Evolutionary conservation across 2,888 invertebrate genomes (phyloP).

Genomic region (Cheilosia vernalis): DNA sequence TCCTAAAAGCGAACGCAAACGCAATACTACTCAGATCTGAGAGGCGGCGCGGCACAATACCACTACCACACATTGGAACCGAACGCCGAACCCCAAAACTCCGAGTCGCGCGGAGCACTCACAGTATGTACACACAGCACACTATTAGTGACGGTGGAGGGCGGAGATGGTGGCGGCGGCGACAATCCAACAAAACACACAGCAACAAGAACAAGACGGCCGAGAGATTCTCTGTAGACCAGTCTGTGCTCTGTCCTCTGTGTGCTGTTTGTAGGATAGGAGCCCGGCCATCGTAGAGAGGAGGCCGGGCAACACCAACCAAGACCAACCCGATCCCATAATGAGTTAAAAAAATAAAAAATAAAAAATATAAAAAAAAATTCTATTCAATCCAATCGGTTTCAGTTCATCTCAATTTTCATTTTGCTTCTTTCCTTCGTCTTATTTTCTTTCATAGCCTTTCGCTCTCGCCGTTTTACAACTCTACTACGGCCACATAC

Average conservation of each 20-base stretch:
- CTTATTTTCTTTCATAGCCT: conserved; percentile 45
- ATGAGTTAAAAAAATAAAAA: conserved; percentile 44
- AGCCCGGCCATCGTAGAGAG: conserved; percentile 28
- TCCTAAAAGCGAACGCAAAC: conserved; percentile 73
- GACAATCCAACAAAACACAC: conserved; percentile 43
- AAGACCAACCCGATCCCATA: conserved; percentile 68
- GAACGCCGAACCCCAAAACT: conserved; percentile 66
- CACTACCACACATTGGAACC: conserved; percentile 68
- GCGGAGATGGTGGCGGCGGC: conserved; percentile 39
- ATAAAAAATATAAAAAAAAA: conserved; percentile 50
- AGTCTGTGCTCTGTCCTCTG: conserved; percentile 38
- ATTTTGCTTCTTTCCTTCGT: conserved; percentile 41
- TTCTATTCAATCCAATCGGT: conserved; percentile 73
- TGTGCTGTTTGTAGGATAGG: conserved; percentile 53
- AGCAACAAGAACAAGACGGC: conserved; percentile 61
- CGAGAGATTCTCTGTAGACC: conserved; percentile 69
- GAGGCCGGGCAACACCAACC: conserved; percentile 49
- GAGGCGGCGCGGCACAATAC: conserved; percentile 64
- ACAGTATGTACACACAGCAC: conserved; percentile 40
- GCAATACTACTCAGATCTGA: conserved; percentile 55
- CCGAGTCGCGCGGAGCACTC: conserved; percentile 55
- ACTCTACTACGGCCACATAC: conserved; percentile 74
- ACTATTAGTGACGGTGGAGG: conserved; percentile 33
- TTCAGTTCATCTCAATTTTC: conserved; percentile 72
- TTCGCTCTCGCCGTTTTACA: conserved; percentile 70